A percentile compares a stretch with the other conserved stretches of the same genome.
These are phyloP conservation scores for Misgurnus anguillicaudatus DNA, from an alignment of 2,113 vertebrate species.

Conservation along the genomic window DNA sequence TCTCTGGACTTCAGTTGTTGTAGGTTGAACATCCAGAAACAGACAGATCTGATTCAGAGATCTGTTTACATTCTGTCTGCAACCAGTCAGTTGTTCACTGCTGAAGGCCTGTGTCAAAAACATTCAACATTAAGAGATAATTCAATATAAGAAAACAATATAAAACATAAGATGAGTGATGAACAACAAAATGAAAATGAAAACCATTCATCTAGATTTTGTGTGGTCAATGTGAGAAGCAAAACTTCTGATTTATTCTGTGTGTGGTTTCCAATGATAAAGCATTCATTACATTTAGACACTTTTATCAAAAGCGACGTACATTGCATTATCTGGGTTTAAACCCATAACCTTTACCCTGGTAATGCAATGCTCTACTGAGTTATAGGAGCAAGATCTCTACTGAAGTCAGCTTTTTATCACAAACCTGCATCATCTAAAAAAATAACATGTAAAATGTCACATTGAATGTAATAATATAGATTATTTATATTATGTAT, in stretches of 20 bases:
- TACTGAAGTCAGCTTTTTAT: too few relatives aligned
- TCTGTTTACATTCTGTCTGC: slow-evolving; percentile 72
- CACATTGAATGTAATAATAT: too few relatives aligned
- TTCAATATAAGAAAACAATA: not conserved
- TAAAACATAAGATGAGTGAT: not conserved
- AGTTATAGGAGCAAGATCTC: too few relatives aligned
- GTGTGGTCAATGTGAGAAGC: slow-evolving; percentile 5
- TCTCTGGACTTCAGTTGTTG: not conserved
- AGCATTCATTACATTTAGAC: too few relatives aligned
- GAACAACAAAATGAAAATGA: not conserved
- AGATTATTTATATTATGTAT: too few relatives aligned
- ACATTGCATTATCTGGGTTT: too few relatives aligned
- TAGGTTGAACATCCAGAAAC: slow-evolving; percentile 67
- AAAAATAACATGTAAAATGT: too few relatives aligned
- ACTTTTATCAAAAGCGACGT: too few relatives aligned
- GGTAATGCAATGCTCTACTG: too few relatives aligned
- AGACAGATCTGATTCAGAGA: slow-evolving; percentile 78
- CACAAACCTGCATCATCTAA: too few relatives aligned
- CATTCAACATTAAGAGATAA: not conserved
- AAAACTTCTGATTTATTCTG: slow-evolving; percentile 25
- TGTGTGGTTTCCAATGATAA: slow-evolving; percentile 31
- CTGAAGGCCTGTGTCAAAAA: slow-evolving; percentile 74
- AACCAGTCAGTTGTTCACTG: slow-evolving; percentile 77
- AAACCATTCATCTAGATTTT: not conserved
- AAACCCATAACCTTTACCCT: too few relatives aligned